phyloP scores from a whole-genome alignment of 2,797 vertebrate genomes.

The Smutsia gigantea region DNA sequence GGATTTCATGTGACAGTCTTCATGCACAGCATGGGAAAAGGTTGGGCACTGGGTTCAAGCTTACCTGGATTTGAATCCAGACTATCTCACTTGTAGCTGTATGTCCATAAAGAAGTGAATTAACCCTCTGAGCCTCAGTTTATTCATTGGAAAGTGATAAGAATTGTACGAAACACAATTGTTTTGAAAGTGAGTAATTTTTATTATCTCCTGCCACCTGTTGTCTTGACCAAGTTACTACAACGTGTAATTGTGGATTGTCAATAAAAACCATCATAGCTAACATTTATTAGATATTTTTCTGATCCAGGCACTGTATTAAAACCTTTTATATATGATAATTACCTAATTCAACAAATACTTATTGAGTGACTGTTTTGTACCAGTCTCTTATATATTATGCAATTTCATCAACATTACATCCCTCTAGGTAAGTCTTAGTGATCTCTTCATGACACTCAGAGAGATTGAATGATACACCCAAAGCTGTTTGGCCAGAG shows the following conservation, averaged over 20 bases:
- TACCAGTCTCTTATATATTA: background rate
- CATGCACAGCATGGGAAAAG: background rate
- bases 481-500: background rate
- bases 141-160: background rate
- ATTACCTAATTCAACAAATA: background rate
- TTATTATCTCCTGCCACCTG: constrained; percentile 73
- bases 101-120: background rate
- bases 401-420: background rate
- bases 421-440: background rate
- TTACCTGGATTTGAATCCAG: background rate
- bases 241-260: background rate
- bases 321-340: background rate
- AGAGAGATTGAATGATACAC: background rate
- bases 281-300: constrained; percentile 34
- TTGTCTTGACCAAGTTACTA: constrained; percentile 64
- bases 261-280: background rate
- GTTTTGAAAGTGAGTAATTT: constrained; percentile 18
- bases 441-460: background rate
- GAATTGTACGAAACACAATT: background rate
- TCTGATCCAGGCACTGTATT: background rate
- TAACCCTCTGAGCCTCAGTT: background rate
- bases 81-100: background rate
- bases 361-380: background rate
- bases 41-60: background rate
- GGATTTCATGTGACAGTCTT: background rate